Base-by-base conservation (phyloP, 2,797 vertebrate species). In the Argyrosomus regius region DNA sequence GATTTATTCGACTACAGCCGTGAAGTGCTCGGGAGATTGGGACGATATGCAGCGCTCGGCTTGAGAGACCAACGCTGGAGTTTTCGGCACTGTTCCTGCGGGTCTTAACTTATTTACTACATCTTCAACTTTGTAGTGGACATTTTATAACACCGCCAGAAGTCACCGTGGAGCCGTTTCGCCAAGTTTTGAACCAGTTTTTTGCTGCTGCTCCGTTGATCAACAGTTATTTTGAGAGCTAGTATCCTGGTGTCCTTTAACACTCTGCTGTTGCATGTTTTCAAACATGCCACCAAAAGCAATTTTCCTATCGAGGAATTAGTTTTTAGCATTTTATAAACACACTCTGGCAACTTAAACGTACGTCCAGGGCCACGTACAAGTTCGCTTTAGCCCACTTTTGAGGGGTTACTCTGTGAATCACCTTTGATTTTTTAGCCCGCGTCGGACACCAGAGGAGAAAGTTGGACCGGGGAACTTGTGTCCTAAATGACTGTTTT, bases 381-480 rank as follows among this genome's bases (percentile, higher is more conserved):
- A 71, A 78, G 75, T 74, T 72, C 53, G 31, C 49, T 41, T 54
- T 66, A 72, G 49, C 6, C 12, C 35, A 49, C 52, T 74, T 66
- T 69, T 52, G 35, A 39, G 31, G 31, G 31, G 6, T 61, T 77
- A 50, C 69, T 71, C 74, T 79, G 84, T 88, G 86, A 90, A 62
- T 87, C 87, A 90, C 86, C 88, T 93, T 90, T 90, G 90, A 91
- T 94, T 91, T 87, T 28, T 6, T 7, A 77, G 50, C 87, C 86
- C 85, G 74, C 77, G 78, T 89, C 77, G 72, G 83, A 88, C 78
- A 65, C 70, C 66, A 46, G 41, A 72, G 67, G 80, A 90, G 78
- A 94, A 95, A 92, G 80, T 94, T 92, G 85, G 78, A 86, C 72
- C 49, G 66, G 76, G 80, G 5, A 86, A 91, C 84, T 91, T 74